Base-by-base conservation (phyloP, 2,888 invertebrate genomes). In the Iphiclides podalirius region DNA sequence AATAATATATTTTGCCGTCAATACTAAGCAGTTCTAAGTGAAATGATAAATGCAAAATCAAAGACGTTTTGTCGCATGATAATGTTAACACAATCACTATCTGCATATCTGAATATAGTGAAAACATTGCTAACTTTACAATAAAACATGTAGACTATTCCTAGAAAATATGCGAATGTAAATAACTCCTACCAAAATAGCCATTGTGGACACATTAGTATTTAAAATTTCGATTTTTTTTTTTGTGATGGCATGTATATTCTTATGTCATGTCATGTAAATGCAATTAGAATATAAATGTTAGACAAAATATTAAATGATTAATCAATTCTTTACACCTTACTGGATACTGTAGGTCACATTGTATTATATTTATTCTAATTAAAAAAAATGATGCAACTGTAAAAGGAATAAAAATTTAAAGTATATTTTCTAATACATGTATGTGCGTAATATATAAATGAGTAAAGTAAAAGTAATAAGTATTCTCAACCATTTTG, bases 41-140 rank as follows among this genome's bases (percentile, higher is more conserved):
- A 63, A 63, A 61, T 57, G 55, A 56, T 79, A 79, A 79, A 80
- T 80, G 79, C 79, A 76, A 72, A 67, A 61, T 65, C 67, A 70
- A 65, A 59, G 61, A 59, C 55, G 49, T 64, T 70, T 67, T 64
- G 67, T 71, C 67, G 70, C 61, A 65, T 63, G 59, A 67, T 69
- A 72, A 70, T 68, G 64, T 64, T 67, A 73, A 75, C 73, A 81
- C 77, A 80, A 79, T 77, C 79, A 68, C 61, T 61, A 60, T 64
- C 52, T 64, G 3, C 20, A 20, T 20, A 20, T 20, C 6, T 20
- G 20, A 20, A 20, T 67, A 60, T 63, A 67, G 61, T n/a, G n/a
- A 26, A 56, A 47, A 50, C 53, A 54, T 52, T 39, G 52, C 31
- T 31, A 31, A 49, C 33, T 38, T 47, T 43, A 55, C 52, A 43